These are phyloP conservation scores for Eurystomus gularis DNA, from an alignment of 2,113 vertebrate species.

Conservation along the genomic window DNA sequence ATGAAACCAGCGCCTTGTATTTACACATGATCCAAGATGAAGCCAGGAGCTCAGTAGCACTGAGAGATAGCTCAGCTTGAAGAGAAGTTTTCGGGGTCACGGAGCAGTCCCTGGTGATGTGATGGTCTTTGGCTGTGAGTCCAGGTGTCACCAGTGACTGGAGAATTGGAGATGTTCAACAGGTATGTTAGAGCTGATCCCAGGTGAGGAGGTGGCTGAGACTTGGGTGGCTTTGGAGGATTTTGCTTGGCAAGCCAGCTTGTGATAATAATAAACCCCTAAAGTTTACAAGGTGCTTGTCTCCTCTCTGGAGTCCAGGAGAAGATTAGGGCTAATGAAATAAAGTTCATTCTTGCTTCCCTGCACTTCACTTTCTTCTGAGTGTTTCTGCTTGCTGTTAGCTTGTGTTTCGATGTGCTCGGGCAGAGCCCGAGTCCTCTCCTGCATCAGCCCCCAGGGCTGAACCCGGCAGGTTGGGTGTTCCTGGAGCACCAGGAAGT, in stretches of 20 bases:
- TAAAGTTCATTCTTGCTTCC: not conserved
- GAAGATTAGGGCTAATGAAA: not conserved
- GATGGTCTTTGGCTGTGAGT: not conserved
- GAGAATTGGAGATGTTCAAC: not conserved
- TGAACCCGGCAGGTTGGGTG: not conserved
- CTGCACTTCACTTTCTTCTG: not conserved
- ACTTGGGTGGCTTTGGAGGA: not conserved
- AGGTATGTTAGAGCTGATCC: rapidly evolving
- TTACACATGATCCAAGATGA: not conserved
- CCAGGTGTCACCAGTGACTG: not conserved
- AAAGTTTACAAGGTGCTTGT: not conserved
- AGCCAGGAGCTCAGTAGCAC: not conserved
- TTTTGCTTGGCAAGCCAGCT: not conserved
- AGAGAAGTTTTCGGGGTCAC: not conserved
- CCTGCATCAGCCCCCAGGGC: not conserved
- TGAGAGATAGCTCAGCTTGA: not conserved
- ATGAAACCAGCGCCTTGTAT: not conserved
- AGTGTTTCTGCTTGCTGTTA: not conserved
- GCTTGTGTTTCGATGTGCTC: not conserved
- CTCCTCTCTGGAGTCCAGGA: not conserved
- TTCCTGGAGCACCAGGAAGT: rapidly evolving
- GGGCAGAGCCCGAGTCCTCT: not conserved
- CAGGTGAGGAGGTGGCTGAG: not conserved
- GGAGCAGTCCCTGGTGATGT: not conserved
- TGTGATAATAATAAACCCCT: not conserved